phyloP scores from a whole-genome alignment of 2,888 invertebrate genomes.

The Nemoura dubitans region DNA sequence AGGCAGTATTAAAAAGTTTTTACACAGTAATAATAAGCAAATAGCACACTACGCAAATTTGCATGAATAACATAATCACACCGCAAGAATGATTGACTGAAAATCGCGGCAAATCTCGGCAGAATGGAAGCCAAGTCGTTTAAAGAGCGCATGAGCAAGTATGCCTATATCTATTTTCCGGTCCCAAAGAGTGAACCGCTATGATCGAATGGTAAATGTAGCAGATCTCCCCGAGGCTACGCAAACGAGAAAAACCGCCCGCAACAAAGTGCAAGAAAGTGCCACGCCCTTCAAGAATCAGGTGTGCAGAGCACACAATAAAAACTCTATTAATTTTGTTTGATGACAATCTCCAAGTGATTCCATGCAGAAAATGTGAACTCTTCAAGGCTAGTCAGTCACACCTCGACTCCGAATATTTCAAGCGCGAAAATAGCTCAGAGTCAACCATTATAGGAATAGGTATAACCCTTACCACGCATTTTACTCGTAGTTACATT shows the following conservation, averaged over 20 bases:
- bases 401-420: conserved; percentile 37
- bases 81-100: not conserved
- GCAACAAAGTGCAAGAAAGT: conserved; percentile 8
- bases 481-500: not conserved
- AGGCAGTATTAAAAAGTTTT: not conserved
- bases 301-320: conserved; percentile 27
- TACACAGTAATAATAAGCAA: not conserved
- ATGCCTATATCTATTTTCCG: not conserved
- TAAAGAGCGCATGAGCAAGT: not conserved
- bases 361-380: conserved; percentile 34
- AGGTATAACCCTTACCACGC: not conserved
- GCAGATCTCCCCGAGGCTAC: not conserved
- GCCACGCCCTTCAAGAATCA: conserved; percentile 26
- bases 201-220: not conserved
- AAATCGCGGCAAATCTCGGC: not conserved
- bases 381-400: conserved; percentile 38
- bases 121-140: not conserved
- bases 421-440: conserved; percentile 35
- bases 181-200: not conserved
- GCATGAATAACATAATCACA: not conserved
- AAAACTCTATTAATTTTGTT: not conserved
- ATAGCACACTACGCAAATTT: not conserved
- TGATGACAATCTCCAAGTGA: conserved; percentile 27
- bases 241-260: conserved; percentile 18
- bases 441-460: not conserved